A percentile compares a stretch with the other conserved stretches of the same genome.
Evolutionary conservation across 2,888 invertebrate genomes (phyloP).

Genomic region (Selenia dentaria): DNA sequence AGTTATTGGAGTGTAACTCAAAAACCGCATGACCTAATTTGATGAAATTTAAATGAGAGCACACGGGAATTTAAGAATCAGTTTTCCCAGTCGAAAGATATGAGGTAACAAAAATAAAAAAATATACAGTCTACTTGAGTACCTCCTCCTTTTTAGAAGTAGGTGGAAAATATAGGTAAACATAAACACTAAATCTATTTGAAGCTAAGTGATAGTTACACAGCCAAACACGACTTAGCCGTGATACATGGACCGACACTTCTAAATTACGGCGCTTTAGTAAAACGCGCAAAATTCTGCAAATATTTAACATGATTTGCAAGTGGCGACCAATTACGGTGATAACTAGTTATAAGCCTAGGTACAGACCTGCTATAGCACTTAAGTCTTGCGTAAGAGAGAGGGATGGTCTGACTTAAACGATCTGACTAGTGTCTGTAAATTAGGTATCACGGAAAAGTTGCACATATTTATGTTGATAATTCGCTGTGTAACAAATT

Average conservation of each 20-base stretch:
- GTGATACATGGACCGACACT: constrained; percentile 16
- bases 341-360: constrained; percentile 17
- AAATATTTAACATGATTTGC: constrained; percentile 23
- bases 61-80: no score
- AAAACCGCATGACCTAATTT: no score
- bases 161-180: no score
- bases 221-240: constrained; percentile 8
- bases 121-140: no score
- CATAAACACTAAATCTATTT: neutral
- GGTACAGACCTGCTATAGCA: constrained; percentile 11
- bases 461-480: constrained; percentile 9
- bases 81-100: no score
- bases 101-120: no score
- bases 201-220: constrained; percentile 5
- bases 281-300: constrained; percentile 16
- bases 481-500: constrained; percentile 19
- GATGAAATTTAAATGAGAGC: no score
- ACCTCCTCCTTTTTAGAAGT: no score
- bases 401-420: constrained; percentile 13
- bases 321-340: constrained; percentile 21
- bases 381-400: constrained; percentile 22
- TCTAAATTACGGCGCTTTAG: constrained; percentile 21
- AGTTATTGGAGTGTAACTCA: no score
- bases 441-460: constrained; percentile 14
- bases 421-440: constrained; percentile 4